phyloP scores from a whole-genome alignment of 2,113 vertebrate genomes.

The Octodon degus region DNA sequence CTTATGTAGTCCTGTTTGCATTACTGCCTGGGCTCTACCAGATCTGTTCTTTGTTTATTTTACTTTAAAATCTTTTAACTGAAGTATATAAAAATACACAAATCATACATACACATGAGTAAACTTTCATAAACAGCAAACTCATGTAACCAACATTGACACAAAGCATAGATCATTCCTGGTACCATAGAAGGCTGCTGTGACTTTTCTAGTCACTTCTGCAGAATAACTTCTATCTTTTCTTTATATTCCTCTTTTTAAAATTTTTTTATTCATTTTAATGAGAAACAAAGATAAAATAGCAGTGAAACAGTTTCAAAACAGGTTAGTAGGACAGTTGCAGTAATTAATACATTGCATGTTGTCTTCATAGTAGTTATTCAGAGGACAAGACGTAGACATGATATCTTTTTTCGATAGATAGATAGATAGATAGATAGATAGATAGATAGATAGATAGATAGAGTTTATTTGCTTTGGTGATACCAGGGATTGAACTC shows the following conservation, averaged over 20 bases:
- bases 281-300: too few species aligned
- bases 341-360: too few species aligned
- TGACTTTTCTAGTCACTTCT: neutral
- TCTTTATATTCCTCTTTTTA: neutral
- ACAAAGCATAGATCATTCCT: conserved; percentile 24
- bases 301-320: too few species aligned
- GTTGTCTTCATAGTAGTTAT: too few species aligned
- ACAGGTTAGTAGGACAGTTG: too few species aligned
- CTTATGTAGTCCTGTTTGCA: neutral
- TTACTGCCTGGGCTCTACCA: neutral
- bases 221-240: neutral
- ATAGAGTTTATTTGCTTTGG: too few species aligned
- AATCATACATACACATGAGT: neutral
- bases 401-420: too few species aligned
- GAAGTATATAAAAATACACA: neutral
- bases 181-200: neutral
- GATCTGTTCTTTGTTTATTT: neutral
- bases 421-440: too few species aligned
- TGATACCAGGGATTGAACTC: too few species aligned
- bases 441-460: too few species aligned
- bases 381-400: too few species aligned
- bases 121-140: neutral
- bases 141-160: neutral
- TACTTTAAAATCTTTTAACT: neutral
- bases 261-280: neutral